Evolutionary conservation across 2,113 vertebrate genomes (phyloP), one percentile per base, ranked within the genome.

Genomic region (Bubalus kerabau): DNA sequence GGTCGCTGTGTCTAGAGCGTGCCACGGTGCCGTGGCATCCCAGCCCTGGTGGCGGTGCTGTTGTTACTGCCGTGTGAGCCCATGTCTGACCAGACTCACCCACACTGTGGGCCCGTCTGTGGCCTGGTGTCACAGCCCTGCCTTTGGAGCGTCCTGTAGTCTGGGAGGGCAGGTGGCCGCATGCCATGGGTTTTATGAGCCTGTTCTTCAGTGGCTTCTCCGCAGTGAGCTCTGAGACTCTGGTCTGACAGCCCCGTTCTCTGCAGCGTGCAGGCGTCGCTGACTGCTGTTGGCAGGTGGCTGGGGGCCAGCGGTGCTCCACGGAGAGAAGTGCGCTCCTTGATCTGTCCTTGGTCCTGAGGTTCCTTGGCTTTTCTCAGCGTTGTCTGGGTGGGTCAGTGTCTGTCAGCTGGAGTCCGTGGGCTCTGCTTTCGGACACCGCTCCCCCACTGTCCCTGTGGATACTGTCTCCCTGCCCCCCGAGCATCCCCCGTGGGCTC

Each of bases 11-110:
- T 50, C 48, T 50, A 13, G 48, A 50, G 13, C 3, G 13, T 50
- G 48, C 48, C 48, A 12, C 48, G 0, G 48, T 0, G 48, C 48
- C 13, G 13, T 52, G 50, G 5, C 50, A 21, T 6, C 43, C 17
- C 3, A 1, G 21, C 50, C 71, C 30, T 3, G 0, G 3, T 3
- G 1, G 59, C 24, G 2, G 5, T 1, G 23, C 32, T 7, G 3
- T 4, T 28, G 4, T 21, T 7, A 0, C 54, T 1, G 6, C 10
- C 7, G 1, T 4, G 8, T 0, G 21, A 6, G 10, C 23, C 28
- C 6, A 13, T 9, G 46, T 13, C 19, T 60, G 28, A 6, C 15
- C 0, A n/a, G 21, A 13, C 32, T 30, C 17, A 24, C 13, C 30
- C 26, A 4, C 16, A 3, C 56, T 57, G 7, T 6, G 1, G 6